Conservation (phyloP, 2,113 vertebrate species). For the Dermatemys mawii region DNA sequence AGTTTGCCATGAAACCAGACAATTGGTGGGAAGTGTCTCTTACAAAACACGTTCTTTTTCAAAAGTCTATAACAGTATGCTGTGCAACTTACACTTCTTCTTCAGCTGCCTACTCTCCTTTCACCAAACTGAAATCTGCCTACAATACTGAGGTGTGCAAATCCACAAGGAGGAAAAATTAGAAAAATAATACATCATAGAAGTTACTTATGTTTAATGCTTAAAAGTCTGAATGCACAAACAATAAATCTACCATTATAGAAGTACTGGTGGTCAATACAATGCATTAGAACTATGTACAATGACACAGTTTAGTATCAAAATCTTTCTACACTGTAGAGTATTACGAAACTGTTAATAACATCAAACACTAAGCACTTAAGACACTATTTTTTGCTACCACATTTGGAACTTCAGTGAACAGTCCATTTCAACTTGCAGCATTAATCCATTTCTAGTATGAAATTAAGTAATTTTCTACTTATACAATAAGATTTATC, state of each 20-base stretch:
- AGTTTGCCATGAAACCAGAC: neutral
- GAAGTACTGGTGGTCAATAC: constrained; percentile 87
- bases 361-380: constrained; percentile 90
- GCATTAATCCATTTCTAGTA: constrained; percentile 89
- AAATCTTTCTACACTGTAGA: constrained; percentile 90
- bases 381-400: constrained; percentile 88
- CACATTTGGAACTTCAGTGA: constrained; percentile 87
- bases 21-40: neutral
- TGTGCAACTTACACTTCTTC: neutral
- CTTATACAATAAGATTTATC: constrained; percentile 89
- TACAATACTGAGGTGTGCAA: neutral
- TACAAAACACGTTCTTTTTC: neutral
- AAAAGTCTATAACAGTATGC: rapidly evolving
- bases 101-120: neutral
- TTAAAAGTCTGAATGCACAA: constrained; percentile 90
- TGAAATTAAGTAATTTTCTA: constrained; percentile 88
- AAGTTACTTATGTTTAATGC: constrained; percentile 89
- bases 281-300: constrained; percentile 89
- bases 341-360: constrained; percentile 88
- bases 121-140: neutral
- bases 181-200: constrained; percentile 71
- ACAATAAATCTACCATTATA: constrained; percentile 87
- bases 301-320: constrained; percentile 90
- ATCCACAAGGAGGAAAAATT: neutral
- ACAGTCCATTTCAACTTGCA: constrained; percentile 87